Conservation (phyloP, 53 echinoderm and acorn worm species). For the Paracentrotus lividus region DNA sequence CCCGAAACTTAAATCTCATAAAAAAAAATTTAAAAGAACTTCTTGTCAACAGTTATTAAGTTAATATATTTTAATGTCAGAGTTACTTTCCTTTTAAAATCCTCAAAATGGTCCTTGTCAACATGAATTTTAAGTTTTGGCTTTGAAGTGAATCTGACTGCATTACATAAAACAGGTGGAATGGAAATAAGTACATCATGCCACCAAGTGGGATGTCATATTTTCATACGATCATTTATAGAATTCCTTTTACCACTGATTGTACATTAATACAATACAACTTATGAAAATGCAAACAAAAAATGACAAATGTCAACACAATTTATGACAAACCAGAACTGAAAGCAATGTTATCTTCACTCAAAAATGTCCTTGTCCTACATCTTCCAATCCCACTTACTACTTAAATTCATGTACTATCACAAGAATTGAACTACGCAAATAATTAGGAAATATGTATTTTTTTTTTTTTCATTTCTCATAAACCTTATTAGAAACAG, state of each 20-base stretch:
- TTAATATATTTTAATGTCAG: background rate
- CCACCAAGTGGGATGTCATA: conserved; percentile 38
- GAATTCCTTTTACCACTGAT: conserved; percentile 41
- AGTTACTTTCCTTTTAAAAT: background rate
- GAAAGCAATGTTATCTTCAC: background rate
- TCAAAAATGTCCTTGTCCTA: background rate
- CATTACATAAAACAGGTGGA: conserved; percentile 2
- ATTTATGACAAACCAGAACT: background rate
- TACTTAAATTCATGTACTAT: too few species aligned
- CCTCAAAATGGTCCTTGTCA: background rate
- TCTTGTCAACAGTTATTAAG: too few species aligned
- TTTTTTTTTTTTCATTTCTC: too few species aligned
- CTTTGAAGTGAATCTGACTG: background rate
- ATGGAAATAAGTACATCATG: conserved; percentile 3
- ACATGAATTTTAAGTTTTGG: background rate
- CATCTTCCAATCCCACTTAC: too few species aligned
- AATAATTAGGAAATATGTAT: too few species aligned
- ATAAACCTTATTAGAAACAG: too few species aligned
- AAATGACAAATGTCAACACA: background rate
- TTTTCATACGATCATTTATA: background rate
- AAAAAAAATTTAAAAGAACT: too few species aligned
- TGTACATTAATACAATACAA: background rate
- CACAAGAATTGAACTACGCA: too few species aligned
- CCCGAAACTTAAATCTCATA: too few species aligned
- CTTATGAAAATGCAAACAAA: background rate